Base-by-base conservation (phyloP, 2,888 invertebrate species). In the Dione juno region DNA sequence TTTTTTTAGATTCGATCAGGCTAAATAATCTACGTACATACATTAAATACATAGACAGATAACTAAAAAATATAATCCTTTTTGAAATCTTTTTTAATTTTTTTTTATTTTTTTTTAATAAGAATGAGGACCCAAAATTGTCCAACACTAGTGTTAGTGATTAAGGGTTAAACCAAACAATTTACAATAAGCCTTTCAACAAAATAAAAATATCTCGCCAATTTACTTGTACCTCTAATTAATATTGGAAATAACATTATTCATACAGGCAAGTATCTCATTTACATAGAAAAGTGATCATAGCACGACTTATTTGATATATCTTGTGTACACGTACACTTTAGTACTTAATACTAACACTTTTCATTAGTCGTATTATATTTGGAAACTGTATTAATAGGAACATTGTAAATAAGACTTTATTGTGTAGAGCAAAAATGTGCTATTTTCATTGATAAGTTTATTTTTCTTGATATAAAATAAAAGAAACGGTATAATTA, bases 291-390 rank as follows among this genome's bases (percentile, higher is more conserved):
- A 68, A 70, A 73, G 43, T 40, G 40, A 54, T 28, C 72, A 69
- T 64, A 73, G 74, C 19, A 19, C 75, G 69, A 58, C 74, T 69
- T 67, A 77, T 70, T 76, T 69, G 19, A 67, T 58, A n/a, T 65
- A 43, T 48, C 59, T 37, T 53, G 14, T 45, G 68, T 64, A 66
- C 54, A 19, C 57, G 54, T 66, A 35, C 58, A 67, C 14, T 71
- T 54, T 59, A 65, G 43, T 66, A 37, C 69, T 58, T 72, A 61
- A 71, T 67, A 48, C 35, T 28, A 43, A 54, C 43, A 67, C 21
- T 75, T 66, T 69, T 57, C 50, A 58, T 71, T 67, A 11, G 73
- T 67, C 69, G 76, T 52, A 9, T 75, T 69, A 59, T 72, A 45
- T 16, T n/a, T 21, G 66, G 70, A 70, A 58, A 63, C 67, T 70